Evolutionary conservation across 2,888 invertebrate species (phyloP).

Genomic region (Nysson spinosus): DNA sequence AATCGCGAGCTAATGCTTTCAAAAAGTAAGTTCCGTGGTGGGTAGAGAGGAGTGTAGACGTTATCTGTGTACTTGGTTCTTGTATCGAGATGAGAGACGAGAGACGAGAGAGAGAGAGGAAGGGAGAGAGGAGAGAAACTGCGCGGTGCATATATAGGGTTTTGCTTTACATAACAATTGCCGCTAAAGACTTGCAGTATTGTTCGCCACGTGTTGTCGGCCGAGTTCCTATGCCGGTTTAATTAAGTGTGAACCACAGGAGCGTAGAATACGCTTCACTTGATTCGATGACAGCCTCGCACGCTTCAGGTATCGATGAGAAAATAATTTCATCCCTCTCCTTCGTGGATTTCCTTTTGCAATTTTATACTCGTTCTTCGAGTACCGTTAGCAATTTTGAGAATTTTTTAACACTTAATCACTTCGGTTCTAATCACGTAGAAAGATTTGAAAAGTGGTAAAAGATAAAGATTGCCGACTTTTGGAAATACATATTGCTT

Average conservation of each 20-base stretch:
- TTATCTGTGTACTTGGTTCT: constrained; percentile 56
- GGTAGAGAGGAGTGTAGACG: constrained; percentile 20
- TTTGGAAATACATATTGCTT: too few relatives aligned
- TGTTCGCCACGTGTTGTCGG: constrained; percentile 75
- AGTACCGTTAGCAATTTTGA: neutral
- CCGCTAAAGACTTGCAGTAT: constrained; percentile 76
- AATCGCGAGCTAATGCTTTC: constrained; percentile 38
- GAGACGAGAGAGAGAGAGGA: too few relatives aligned
- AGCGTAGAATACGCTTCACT: constrained; percentile 76
- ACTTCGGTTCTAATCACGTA: too few relatives aligned
- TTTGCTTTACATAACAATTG: constrained; percentile 77
- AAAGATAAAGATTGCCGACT: too few relatives aligned
- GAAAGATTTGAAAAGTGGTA: too few relatives aligned
- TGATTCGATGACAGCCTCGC: constrained; percentile 75
- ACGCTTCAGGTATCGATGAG: constrained; percentile 67
- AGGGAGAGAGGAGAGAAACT: constrained; percentile 61
- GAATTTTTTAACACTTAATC: too few relatives aligned
- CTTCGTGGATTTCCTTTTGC: constrained; percentile 13
- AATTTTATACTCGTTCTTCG: too few relatives aligned
- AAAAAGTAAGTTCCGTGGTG: constrained; percentile 37
- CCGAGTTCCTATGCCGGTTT: constrained; percentile 74
- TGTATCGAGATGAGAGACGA: constrained; percentile 60
- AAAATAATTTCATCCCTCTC: constrained; percentile 52
- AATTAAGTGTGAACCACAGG: constrained; percentile 78
- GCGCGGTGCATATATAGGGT: constrained; percentile 70